These are phyloP conservation scores for Passer domesticus DNA, from an alignment of 2,113 vertebrate genomes.

Conservation along the genomic window DNA sequence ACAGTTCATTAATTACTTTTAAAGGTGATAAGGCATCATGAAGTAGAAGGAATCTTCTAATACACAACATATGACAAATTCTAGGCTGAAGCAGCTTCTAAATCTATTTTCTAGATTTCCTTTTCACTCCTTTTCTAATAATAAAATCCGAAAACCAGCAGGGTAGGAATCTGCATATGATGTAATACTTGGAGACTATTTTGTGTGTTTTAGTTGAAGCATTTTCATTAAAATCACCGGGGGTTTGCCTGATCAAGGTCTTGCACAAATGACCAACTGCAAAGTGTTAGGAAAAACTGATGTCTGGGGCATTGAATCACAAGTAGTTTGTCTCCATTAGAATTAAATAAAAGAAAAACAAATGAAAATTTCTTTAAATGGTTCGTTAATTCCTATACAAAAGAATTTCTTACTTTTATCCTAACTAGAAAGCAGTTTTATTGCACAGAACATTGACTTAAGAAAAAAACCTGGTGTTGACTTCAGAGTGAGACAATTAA, in stretches of 20 bases:
- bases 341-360: not conserved
- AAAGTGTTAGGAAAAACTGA: not conserved
- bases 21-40: not conserved
- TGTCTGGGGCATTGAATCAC: not conserved
- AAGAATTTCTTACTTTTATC: not conserved
- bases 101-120: no score
- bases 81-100: not conserved
- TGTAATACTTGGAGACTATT: conserved; percentile 29
- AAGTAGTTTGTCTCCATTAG: not conserved
- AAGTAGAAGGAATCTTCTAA: not conserved
- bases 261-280: not conserved
- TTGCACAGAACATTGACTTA: not conserved
- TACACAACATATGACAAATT: not conserved
- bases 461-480: not conserved
- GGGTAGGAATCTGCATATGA: not conserved
- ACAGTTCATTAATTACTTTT: not conserved
- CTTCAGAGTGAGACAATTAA: not conserved
- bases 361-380: not conserved
- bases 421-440: not conserved
- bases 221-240: not conserved
- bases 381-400: not conserved
- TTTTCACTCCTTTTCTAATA: not conserved
- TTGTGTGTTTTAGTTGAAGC: not conserved
- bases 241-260: conserved; percentile 21
- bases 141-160: not conserved